Base-by-base conservation (phyloP, 2,888 invertebrate species). In the Cremastinae sp. region DNA sequence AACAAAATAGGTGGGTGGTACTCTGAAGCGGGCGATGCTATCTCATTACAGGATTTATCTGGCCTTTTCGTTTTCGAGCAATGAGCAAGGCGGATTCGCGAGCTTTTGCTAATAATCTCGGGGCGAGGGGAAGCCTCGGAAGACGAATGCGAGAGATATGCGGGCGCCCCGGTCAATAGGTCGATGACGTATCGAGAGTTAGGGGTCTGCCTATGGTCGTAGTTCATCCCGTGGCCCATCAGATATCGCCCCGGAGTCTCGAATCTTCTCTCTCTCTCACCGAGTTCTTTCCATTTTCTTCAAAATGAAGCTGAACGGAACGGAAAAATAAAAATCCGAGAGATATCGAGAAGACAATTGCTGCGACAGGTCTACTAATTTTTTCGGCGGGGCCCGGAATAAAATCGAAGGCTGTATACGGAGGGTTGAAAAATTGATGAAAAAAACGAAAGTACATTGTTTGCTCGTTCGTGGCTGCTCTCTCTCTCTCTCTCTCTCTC, bases 161-260 rank as follows among this genome's bases (percentile, higher is more conserved):
- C 36, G 16, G 38, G 12, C 28, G 28, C 28, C 20, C 65, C 56
- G 59, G 73, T 66, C 66, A 59, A 61, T 73, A 66, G 66, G 59
- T 73, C 72, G 65, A 65, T 73, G 58, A 76, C 75, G 78, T 74
- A 79, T 72, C 70, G 58, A 36, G 74, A 59, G 65, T 10, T 34
- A 49, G 41, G 43, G 51, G 51, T 73, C 51, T 43, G 75, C 75
- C 78, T 82, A n/a, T n/a, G 85, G 83, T 85, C 85, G 84, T 85
- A 85, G 86, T 85, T 86, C 82, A 85, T 85, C 85, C 86, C 75
- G 81, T 86, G 85, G 86, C 85, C 84, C 85, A 86, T 86, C 86
- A 84, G 86, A 85, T 86, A 86, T 80, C 79, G 51, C 49, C 36
- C 43, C 7, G 20, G 59, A 34, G 5, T 28, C 41, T 56, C 16